Base-by-base conservation (phyloP, 2,113 vertebrate species). In the Pseudorasbora parva region DNA sequence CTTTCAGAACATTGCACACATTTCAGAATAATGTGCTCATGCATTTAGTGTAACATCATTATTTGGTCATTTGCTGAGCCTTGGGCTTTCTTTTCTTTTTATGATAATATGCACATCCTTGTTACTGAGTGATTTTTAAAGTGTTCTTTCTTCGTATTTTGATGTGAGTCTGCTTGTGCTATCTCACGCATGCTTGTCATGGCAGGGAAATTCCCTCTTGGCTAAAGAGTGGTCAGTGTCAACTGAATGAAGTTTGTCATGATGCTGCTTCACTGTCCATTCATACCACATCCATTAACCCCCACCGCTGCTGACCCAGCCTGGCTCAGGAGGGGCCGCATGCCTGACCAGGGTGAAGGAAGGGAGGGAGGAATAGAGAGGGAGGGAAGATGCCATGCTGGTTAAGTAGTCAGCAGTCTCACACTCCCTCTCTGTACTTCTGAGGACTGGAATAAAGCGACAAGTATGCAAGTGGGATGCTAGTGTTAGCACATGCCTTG, bases 401-500 rank as follows among this genome's bases (percentile, higher is more conserved):
- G 81, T 77, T 71, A 56, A 57, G 76, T 78, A 77, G 87, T 88
- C 83, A 88, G 85, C 87, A 85, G 75, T 80, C 69, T 87, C 23
- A 60, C 84, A 81, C 87, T 76, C 88, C 81, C 82, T 51, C 82
- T 47, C 80, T 86, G 87, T 78, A 92, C 89, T 92, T 86, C 88
- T 92, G 88, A 90, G 88, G 88, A 89, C 86, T 74, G 85, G 84
- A 88, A 89, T 89, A 90, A 92, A 90, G 90, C 91, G 91, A 93
- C 92, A 93, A 93, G 88, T 92, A 86, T 90, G 92, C 92, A 93
- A 81, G 69, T 72, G 59, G 33, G 83, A 69, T 71, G 33, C 71
- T 45, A 43, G 51, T 71, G 49, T 78, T 45, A 43, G 51, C 76
- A 60, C 76, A 71, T 68, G 72, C 33, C 64, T 59, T n/a, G 21